Percentiles rank a stretch among this genome's conserved stretches.
phyloP scores from a whole-genome alignment of 2,797 vertebrate genomes.

The Denticeps clupeoides region DNA sequence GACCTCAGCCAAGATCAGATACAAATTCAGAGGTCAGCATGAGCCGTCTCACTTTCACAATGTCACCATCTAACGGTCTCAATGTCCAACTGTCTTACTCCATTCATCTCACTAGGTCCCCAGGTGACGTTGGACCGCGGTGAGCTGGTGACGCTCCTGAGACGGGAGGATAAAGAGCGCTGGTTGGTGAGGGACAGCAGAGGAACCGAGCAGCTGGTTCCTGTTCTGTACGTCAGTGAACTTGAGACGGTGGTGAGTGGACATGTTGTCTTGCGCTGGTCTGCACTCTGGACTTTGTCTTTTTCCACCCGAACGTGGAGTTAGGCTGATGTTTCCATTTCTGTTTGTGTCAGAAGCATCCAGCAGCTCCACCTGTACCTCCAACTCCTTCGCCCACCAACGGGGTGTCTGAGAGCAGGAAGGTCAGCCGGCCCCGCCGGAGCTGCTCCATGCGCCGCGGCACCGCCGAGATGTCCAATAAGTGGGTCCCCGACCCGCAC shows the following conservation, averaged over 20 bases:
- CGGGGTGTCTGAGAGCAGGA: constrained; percentile 25
- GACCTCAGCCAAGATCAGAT: constrained; percentile 34
- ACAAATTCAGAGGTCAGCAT: constrained; percentile 50
- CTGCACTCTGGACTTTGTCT: too few species aligned
- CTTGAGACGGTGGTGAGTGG: constrained; percentile 33
- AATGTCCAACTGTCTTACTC: neutral
- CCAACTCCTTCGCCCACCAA: constrained; percentile 14
- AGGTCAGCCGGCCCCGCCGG: constrained; percentile 35
- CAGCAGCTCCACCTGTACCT: constrained; percentile 21
- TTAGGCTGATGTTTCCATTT: too few species aligned
- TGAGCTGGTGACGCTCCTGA: constrained; percentile 34
- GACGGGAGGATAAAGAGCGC: constrained; percentile 23
- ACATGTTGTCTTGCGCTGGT: neutral
- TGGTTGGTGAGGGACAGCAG: constrained; percentile 39
- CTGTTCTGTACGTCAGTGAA: constrained; percentile 38
- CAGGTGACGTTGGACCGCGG: constrained; percentile 38
- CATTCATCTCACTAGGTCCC: constrained; percentile 21
- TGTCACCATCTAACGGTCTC: neutral
- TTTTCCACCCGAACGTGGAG: too few species aligned
- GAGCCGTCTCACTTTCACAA: neutral
- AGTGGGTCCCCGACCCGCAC: constrained; percentile 51
- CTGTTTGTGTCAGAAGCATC: too few species aligned
- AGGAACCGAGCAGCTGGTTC: constrained; percentile 44
- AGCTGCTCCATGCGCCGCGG: constrained; percentile 41
- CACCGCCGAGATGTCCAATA: constrained; percentile 45